Base-by-base conservation (phyloP, 2,888 invertebrate genomes). In the Trichopoda pennipes region DNA sequence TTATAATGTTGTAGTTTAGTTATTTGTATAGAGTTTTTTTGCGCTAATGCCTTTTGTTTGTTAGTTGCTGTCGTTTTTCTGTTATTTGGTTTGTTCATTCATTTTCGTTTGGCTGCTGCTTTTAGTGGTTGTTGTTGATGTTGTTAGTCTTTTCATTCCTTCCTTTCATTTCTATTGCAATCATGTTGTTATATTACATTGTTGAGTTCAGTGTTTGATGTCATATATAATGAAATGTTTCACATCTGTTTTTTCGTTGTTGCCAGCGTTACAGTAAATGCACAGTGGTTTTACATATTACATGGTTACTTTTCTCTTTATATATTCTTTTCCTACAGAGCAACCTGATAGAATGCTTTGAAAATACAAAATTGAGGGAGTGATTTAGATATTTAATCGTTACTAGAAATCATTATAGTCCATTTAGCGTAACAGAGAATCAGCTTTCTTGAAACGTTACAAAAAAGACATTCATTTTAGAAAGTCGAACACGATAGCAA, bases 101-200 rank as follows among this genome's bases (percentile, higher is more conserved):
- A 17, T 60, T 63, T 56, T 38, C 70, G 63, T 69, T 47, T 74
- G 80, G 68, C 51, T 72, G 16, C 42, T 69, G 55, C 58, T 78
- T 49, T 44, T 2, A 4, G n/a, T n/a, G n/a, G n/a, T n/a, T n/a
- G n/a, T 42, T 16, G 16, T n/a, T 44, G 42, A 6, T 44, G 42
- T 44, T 44, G 42, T 44, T 44, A 44, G 17, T 49, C 47, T 49
- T 49, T 49, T 49, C 58, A 32, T 78, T 76, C 16, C 47, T 60
- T 42, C 21, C 17, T 38, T 75, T 68, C 47, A 69, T 73, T 77
- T 87, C 85, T 87, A 87, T 87, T 86, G 86, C 87, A 85, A 84
- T 86, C 86, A 87, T 88, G 88, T 88, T 88, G 88, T 88, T 89
- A 88, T 87, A 87, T 87, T 86, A 88, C 85, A 87, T 88, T 87